A percentile compares a stretch with the other conserved stretches of the same genome.
These are phyloP conservation scores for Neolamprologus falcicula DNA, from an alignment of 2,113 vertebrate genomes.

Conservation along the genomic window DNA sequence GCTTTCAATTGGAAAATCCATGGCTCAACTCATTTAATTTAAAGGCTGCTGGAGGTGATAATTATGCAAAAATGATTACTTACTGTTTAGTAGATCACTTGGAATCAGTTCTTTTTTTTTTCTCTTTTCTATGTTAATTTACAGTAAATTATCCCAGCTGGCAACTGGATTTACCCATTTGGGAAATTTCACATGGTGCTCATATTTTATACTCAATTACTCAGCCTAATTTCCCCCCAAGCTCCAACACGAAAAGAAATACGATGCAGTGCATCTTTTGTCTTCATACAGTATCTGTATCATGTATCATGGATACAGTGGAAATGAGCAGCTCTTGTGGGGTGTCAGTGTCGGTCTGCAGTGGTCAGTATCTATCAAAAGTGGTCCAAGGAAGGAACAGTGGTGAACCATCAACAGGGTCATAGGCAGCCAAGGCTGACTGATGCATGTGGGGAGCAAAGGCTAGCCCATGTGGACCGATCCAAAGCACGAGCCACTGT, in stretches of 20 bases:
- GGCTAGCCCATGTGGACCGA: neutral
- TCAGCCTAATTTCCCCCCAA: neutral
- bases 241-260: neutral
- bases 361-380: neutral
- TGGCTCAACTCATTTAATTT: neutral
- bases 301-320: neutral
- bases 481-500: neutral
- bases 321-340: neutral
- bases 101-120: neutral
- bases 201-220: neutral
- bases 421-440: neutral
- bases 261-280: neutral
- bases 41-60: neutral
- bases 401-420: neutral
- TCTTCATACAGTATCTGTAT: neutral
- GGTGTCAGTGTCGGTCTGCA: neutral
- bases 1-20: neutral
- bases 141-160: neutral
- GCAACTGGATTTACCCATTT: neutral
- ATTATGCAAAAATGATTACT: neutral
- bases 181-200: neutral
- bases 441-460: neutral
- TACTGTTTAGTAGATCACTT: neutral
- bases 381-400: neutral
- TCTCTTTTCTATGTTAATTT: neutral